A percentile compares a stretch with the other conserved stretches of the same genome.
These are phyloP conservation scores for Leontopithecus rosalia DNA, from an alignment of 2,797 vertebrate genomes.

Conservation along the genomic window DNA sequence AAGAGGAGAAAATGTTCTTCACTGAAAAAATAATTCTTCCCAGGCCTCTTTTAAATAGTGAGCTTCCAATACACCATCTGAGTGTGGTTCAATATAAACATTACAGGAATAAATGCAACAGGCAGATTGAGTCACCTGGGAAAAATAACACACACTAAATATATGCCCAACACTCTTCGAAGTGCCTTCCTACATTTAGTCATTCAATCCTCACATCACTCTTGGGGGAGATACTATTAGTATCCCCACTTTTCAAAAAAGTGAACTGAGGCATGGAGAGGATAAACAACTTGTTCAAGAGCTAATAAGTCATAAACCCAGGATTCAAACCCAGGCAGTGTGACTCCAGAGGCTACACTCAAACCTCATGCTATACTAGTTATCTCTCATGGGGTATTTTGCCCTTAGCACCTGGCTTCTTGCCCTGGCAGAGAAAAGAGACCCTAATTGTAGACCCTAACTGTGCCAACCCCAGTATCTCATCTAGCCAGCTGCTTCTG, in stretches of 20 bases:
- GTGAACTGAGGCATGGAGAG: background rate
- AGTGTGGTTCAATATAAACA: background rate
- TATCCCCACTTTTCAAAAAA: background rate
- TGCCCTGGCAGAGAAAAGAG: background rate
- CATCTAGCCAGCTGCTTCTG: background rate
- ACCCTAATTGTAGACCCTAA: background rate
- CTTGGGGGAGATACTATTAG: background rate
- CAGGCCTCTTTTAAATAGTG: background rate
- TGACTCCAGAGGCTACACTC: background rate
- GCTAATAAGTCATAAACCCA: background rate
- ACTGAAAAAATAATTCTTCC: conserved; percentile 2
- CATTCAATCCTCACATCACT: background rate
- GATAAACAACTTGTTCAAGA: background rate
- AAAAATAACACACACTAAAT: background rate
- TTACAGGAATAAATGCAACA: conserved; percentile 25
- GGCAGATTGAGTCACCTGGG: background rate
- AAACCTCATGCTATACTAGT: background rate
- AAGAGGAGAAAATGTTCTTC: conserved; percentile 17
- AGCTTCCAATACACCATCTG: background rate
- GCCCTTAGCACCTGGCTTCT: background rate
- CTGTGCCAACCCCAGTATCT: background rate
- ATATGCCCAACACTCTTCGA: background rate
- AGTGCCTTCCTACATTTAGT: background rate
- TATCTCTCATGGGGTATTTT: background rate
- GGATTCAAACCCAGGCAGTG: background rate